Percentiles rank a stretch among this genome's conserved stretches.
Conservation (phyloP, 2,113 vertebrate genomes). For the Centropristis striata region DNA sequence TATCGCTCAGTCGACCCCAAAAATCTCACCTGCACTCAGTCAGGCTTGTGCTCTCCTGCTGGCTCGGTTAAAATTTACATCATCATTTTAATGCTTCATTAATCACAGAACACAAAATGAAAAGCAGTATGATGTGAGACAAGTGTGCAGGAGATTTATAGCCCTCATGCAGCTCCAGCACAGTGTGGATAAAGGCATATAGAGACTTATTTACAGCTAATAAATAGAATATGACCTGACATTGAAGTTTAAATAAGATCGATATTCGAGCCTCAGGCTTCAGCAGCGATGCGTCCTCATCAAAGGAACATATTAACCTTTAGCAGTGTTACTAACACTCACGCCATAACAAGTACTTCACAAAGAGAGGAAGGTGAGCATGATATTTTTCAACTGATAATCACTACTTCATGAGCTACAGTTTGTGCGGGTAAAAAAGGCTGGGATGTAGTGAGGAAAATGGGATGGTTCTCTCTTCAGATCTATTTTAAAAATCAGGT, state of each 20-base stretch:
- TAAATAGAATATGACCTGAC: slow-evolving; percentile 57
- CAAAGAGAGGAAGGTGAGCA: not conserved
- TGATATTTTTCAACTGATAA: too few relatives aligned
- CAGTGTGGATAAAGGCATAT: slow-evolving; percentile 28
- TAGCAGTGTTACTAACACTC: slow-evolving; percentile 5
- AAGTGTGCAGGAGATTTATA: slow-evolving; percentile 40
- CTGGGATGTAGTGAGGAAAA: too few relatives aligned
- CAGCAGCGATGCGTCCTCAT: slow-evolving; percentile 19
- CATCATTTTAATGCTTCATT: slow-evolving; percentile 14
- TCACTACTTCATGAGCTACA: too few relatives aligned
- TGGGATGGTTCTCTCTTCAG: too few relatives aligned
- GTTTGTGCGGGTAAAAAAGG: too few relatives aligned
- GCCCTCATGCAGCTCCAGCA: slow-evolving; percentile 13
- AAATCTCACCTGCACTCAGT: slow-evolving; percentile 1
- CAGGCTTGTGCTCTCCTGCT: not conserved
- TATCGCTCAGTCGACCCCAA: slow-evolving; percentile 9
- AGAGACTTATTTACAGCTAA: slow-evolving; percentile 25
- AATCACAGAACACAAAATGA: slow-evolving; percentile 18
- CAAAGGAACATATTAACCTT: slow-evolving; percentile 32
- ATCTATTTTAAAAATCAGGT: too few relatives aligned
- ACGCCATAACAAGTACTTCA: slow-evolving; percentile 14
- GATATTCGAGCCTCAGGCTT: slow-evolving; percentile 52
- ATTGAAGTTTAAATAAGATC: slow-evolving; percentile 54
- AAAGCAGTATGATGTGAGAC: slow-evolving; percentile 1
- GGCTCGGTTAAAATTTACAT: not conserved